Base-by-base conservation (phyloP, 64 coral and sea anemone species). In the Dendronephthya gigantea region DNA sequence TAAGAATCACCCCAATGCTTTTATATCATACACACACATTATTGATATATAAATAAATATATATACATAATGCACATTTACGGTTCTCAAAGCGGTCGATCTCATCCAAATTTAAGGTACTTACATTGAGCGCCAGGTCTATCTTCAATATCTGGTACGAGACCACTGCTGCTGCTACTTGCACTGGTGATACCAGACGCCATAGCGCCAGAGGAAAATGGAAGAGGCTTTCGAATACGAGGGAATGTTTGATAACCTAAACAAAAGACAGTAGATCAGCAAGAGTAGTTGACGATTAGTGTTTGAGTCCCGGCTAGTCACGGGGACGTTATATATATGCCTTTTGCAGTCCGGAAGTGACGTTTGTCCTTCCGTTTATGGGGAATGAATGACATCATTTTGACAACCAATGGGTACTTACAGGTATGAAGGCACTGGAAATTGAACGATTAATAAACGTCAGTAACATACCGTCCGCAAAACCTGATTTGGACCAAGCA, bases 131-230 rank as follows among this genome's bases (percentile, higher is more conserved):
- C 29, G 16, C 8, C 11, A 0, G 28, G 82, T 30, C 40, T 33
- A 47, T 45, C 79, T 31, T 98, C 95, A 34, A 98, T 93, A 83
- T 98, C 95, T 2, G 92, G 90, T 30, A 93, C 59, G 38, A 98
- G 83, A 7, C 95, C 95, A 88, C 95, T 98, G 40, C 95, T 98
- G 35, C 95, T 98, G 59, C 89, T 98, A 50, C 95, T 98, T 1
- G 92, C 84, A 47, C 88, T 92, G 31, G 92, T 98, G 8, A 93
- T 90, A 27, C 93, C 92, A 17, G 87, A 89, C 13, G 47, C 50
- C 52, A 86, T 81, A 59, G 91, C 95, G 38, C 81, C 82, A 43
- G 91, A 93, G 13, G 95, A 93, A 1, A 83, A 23, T 23, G 95
- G 95, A 25, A 98, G 93, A 1, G 95, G 95, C 84, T 98, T 98